Percentiles rank a stretch among this genome's conserved stretches.
phyloP scores from a whole-genome alignment of 2,797 vertebrate genomes.

The Spinus olivaceus region DNA sequence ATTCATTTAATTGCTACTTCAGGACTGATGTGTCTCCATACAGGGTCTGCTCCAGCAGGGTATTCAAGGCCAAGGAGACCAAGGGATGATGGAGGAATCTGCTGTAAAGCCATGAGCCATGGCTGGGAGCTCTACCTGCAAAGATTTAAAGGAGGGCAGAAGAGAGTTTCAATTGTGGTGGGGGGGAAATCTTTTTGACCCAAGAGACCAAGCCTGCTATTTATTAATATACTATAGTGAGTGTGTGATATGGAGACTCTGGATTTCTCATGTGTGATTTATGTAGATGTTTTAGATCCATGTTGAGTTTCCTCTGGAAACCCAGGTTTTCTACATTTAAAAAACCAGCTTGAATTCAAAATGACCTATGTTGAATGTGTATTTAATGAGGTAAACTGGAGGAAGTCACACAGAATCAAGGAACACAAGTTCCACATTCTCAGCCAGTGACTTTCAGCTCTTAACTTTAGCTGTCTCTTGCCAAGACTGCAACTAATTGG shows the following conservation, averaged over 20 bases:
- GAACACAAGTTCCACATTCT: neutral
- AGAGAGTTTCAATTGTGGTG: neutral
- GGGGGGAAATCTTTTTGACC: neutral
- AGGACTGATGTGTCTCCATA: neutral
- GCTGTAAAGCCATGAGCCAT: neutral
- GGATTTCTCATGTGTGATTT: neutral
- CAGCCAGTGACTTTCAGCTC: neutral
- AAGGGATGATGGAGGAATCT: neutral
- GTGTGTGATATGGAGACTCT: neutral
- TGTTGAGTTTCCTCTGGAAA: neutral
- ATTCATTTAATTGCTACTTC: neutral
- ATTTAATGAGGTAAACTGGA: neutral
- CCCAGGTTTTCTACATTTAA: neutral
- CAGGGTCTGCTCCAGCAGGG: neutral
- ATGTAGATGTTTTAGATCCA: neutral
- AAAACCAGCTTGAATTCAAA: neutral
- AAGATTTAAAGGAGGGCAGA: neutral
- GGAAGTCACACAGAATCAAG: neutral
- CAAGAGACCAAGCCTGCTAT: neutral
- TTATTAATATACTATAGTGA: neutral
- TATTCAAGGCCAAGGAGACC: neutral
- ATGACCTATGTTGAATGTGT: accelerated
- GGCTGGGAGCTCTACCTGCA: neutral
- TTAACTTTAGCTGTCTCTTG: neutral
- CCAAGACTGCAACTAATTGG: neutral